Evolutionary conservation across 2,113 vertebrate species (phyloP), one percentile per base, ranked within the genome.

Genomic region (Pterophyllum scalare): DNA sequence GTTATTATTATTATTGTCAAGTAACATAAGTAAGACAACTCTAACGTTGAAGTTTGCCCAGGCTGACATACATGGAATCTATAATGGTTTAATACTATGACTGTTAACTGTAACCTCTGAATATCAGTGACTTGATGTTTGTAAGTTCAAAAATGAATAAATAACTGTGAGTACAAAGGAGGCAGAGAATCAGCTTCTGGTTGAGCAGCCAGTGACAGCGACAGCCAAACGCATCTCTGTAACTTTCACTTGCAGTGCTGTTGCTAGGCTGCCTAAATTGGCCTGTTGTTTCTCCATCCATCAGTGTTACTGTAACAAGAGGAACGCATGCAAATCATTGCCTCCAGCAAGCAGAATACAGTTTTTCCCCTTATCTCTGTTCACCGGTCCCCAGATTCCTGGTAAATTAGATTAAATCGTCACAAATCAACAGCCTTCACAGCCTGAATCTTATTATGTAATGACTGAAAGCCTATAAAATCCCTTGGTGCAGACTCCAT

Each of bases 251-350:
- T 62, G 31, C 28, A 56, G 35, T 33, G 54, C 64, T 22, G 77
- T 31, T 86, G 61, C 75, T 75, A 46, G 52, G 57, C 70, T 64
- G 46, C 31, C 17, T 26, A 84, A 52, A 80, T 86, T 60, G n/a
- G 15, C 14, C 74, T 24, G 12, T 40, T 54, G 17, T 75, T 86
- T 80, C 64, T 65, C 77, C 65, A 82, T 86, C 54, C 46, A 58
- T 75, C 81, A 38, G 6, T 59, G 62, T 79, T 72, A 54, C 74
- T 64, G 65, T 54, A 75, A 70, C 67, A 58, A 77, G 54, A 43
- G 33, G 26, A 40, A 26, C 24, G 2, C 57, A 79, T 83, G 77
- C 56, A 77, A 57, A 52, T 79, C 26, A 43, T 15, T 49, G 62
- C 35, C n/a, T 31, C 60, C 2, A 31, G 28, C 74, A 75, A 75